phyloP scores from a whole-genome alignment of 2,797 vertebrate genomes.

The Dendrocincla fuliginosa region DNA sequence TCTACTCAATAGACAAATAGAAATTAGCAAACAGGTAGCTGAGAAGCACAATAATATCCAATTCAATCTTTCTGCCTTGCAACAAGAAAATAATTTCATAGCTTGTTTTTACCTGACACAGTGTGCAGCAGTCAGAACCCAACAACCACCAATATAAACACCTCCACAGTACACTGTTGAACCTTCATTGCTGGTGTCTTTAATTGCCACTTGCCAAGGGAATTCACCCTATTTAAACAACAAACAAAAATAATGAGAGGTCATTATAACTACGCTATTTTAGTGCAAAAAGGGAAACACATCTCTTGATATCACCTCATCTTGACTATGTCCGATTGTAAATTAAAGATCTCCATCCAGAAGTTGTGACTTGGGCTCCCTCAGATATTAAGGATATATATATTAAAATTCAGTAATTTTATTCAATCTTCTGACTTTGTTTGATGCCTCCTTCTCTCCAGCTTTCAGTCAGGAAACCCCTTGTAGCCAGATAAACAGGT shows the following conservation, averaged over 20 bases:
- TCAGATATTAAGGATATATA: background rate
- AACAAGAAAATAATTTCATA: background rate
- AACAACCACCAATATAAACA: constrained; percentile 91
- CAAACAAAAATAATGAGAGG: background rate
- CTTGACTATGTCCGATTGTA: background rate
- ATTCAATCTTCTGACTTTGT: background rate
- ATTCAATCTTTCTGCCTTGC: background rate
- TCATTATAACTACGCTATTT: background rate
- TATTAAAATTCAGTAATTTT: background rate
- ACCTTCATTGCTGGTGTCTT: constrained; percentile 44
- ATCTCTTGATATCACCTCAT: background rate
- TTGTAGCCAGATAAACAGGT: background rate
- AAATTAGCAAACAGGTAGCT: background rate
- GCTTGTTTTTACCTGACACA: constrained; percentile 86
- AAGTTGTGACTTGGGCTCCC: background rate
- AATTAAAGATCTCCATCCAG: background rate
- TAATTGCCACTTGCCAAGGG: constrained; percentile 93
- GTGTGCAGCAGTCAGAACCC: constrained; percentile 93
- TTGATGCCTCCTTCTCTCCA: background rate
- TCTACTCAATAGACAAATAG: background rate
- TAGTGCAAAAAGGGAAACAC: background rate
- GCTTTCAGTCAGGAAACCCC: background rate
- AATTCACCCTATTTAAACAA: constrained; percentile 84
- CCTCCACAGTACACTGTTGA: constrained; percentile 84
- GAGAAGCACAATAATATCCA: background rate